Evolutionary conservation across 2,113 vertebrate genomes (phyloP).

Genomic region (Bubalus kerabau): DNA sequence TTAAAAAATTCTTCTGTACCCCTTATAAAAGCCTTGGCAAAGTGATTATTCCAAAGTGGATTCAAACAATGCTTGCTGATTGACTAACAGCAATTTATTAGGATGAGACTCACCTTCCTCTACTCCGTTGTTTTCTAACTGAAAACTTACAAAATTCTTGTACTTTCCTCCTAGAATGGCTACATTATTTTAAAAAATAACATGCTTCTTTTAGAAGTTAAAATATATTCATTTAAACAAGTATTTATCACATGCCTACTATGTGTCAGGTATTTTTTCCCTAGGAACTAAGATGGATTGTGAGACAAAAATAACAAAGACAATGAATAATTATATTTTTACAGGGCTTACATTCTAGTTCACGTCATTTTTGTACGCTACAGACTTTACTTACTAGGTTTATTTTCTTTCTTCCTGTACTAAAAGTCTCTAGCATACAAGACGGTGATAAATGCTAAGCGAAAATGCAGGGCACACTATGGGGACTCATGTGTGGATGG

Average conservation of each 20-base stretch:
- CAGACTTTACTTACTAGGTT: neutral
- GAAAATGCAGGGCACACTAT: neutral
- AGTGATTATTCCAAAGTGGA: neutral
- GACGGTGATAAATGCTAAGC: neutral
- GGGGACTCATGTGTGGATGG: too few species aligned
- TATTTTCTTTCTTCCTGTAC: neutral
- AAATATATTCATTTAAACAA: neutral
- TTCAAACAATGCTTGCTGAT: neutral
- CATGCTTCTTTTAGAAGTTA: neutral
- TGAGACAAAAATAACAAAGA: neutral
- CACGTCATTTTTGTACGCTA: neutral
- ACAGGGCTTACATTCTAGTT: neutral
- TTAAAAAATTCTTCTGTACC: neutral
- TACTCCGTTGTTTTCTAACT: neutral
- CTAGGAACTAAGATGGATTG: neutral
- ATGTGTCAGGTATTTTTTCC: neutral
- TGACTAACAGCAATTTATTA: neutral
- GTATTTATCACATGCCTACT: neutral
- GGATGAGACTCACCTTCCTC: neutral
- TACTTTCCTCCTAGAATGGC: neutral
- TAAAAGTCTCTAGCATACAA: neutral
- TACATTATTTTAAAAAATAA: neutral
- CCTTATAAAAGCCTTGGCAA: neutral
- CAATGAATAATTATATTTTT: neutral
- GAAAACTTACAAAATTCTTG: neutral